phyloP scores from a whole-genome alignment of 2,113 vertebrate species.

The Seriola aureovittata region DNA sequence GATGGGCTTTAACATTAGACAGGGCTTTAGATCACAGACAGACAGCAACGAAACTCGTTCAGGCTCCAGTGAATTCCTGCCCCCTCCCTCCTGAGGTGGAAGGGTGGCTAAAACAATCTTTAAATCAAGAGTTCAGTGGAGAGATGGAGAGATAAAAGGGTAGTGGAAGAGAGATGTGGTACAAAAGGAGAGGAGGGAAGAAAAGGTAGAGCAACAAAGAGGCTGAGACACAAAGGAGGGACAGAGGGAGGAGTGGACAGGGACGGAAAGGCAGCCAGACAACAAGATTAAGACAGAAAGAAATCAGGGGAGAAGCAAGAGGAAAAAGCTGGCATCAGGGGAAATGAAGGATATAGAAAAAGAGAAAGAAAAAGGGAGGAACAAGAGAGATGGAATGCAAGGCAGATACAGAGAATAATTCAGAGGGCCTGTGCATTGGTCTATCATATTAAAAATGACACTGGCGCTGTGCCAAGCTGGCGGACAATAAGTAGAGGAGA shows the following conservation, averaged over 20 bases:
- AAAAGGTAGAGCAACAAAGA: conserved; percentile 7
- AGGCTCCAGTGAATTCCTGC: conserved; percentile 52
- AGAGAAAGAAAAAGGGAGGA: conserved; percentile 3
- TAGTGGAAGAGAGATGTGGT: conserved; percentile 28
- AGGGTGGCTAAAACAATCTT: conserved; percentile 72
- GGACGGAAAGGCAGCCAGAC: conserved; percentile 37
- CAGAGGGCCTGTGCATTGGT: conserved; percentile 32
- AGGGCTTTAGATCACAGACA: conserved; percentile 75
- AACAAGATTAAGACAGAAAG: conserved; percentile 55
- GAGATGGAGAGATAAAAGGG: conserved; percentile 61
- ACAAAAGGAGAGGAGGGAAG: not conserved
- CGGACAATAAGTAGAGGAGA: conserved; percentile 42
- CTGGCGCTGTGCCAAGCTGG: conserved; percentile 52
- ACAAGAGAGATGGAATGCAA: conserved; percentile 41
- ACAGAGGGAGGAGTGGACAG: conserved; percentile 45
- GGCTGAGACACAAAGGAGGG: not conserved
- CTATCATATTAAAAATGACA: conserved; percentile 67
- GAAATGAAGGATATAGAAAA: conserved; percentile 32
- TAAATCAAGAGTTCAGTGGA: conserved; percentile 67
- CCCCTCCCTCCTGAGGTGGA: conserved; percentile 45
- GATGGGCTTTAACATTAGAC: conserved; percentile 73
- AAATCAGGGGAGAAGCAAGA: conserved; percentile 28
- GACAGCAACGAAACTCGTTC: conserved; percentile 63
- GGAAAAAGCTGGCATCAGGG: conserved; percentile 36
- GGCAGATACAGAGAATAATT: conserved; percentile 27